phyloP scores from a whole-genome alignment of 2,113 vertebrate species.

The Cercopithecus mona region DNA sequence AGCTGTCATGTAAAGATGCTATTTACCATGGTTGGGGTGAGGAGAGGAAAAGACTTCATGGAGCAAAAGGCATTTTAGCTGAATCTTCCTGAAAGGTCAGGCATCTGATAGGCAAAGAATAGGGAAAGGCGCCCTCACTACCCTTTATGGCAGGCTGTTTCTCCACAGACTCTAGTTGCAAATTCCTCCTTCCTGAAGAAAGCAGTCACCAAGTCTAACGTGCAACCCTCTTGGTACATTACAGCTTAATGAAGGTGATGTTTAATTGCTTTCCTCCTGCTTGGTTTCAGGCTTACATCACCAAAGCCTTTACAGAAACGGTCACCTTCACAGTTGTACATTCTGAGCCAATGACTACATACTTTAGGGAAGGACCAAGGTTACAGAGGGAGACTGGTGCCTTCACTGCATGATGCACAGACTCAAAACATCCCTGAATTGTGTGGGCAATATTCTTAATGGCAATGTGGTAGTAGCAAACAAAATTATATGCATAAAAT shows the following conservation, averaged over 20 bases:
- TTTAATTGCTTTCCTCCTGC: neutral
- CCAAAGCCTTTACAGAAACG: neutral
- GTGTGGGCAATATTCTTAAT: neutral
- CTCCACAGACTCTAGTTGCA: neutral
- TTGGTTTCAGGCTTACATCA: conserved; percentile 55
- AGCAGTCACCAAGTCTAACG: neutral
- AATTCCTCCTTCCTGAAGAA: neutral
- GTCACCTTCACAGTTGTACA: conserved; percentile 33
- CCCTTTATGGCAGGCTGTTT: neutral
- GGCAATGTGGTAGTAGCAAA: neutral
- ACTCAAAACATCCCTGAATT: neutral
- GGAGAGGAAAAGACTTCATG: neutral
- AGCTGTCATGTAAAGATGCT: neutral
- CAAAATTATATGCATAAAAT: neutral
- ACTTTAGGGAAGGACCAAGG: neutral
- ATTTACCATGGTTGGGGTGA: neutral
- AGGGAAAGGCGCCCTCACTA: neutral
- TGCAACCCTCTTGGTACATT: neutral
- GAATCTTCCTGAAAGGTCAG: neutral
- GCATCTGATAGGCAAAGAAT: neutral
- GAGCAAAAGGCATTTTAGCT: neutral
- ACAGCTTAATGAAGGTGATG: neutral
- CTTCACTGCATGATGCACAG: rapidly evolving
- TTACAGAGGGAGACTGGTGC: neutral
- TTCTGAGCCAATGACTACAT: conserved; percentile 27